These are phyloP conservation scores for Andrena fulva DNA, from an alignment of 2,888 invertebrate species.

Conservation along the genomic window DNA sequence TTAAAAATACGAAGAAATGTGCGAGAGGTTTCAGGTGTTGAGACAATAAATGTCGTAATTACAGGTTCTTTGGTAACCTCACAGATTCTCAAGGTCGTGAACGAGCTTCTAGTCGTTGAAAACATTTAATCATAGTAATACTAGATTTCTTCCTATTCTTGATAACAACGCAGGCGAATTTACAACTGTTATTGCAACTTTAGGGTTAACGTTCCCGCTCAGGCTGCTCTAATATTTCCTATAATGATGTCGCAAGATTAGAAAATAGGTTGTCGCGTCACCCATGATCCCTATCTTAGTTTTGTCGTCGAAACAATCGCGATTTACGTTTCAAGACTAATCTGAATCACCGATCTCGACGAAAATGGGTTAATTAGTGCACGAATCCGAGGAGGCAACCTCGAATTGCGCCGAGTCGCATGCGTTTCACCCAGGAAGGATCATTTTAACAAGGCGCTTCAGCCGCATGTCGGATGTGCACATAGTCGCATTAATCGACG, in stretches of 20 bases:
- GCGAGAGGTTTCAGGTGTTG: no score
- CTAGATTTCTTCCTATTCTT: no score
- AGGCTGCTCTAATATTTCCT: not conserved
- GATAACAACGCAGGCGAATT: no score
- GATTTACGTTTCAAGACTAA: constrained; percentile 30
- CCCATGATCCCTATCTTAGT: constrained; percentile 18
- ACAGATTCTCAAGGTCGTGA: no score
- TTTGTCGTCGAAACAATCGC: constrained; percentile 28
- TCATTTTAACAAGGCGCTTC: not conserved
- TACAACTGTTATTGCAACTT: not conserved
- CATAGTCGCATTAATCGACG: not conserved
- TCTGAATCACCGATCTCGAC: constrained; percentile 28
- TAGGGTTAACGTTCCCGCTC: not conserved
- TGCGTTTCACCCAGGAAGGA: constrained; percentile 40
- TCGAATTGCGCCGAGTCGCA: constrained; percentile 22
- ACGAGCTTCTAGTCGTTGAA: no score
- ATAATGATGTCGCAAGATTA: not conserved
- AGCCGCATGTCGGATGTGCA: constrained; percentile 4
- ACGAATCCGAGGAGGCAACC: constrained; percentile 5
- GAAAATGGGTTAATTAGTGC: constrained; percentile 64
- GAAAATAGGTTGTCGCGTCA: constrained; percentile 27
- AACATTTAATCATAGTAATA: no score
- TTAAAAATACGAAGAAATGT: no score
- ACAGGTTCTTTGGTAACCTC: no score
- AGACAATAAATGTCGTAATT: no score